These are phyloP conservation scores for Bhutanitis thaidina DNA, from an alignment of 2,888 invertebrate genomes.

Conservation along the genomic window DNA sequence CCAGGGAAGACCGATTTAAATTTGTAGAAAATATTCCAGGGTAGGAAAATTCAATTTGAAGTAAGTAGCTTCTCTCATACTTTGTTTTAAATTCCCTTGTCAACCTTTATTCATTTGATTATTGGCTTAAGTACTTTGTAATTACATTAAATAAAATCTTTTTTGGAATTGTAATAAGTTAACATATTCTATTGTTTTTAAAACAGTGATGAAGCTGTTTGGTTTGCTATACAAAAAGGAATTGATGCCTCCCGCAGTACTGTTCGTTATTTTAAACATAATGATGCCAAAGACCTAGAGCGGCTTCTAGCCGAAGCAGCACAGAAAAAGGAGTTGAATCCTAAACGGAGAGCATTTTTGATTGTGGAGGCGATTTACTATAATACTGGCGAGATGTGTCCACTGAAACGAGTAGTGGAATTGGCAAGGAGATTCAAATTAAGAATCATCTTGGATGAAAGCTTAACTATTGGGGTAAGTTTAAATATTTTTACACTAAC, in stretches of 20 bases:
- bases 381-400: slow-evolving; percentile 94
- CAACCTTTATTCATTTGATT: too few species aligned
- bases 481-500: too few species aligned
- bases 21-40: too few species aligned
- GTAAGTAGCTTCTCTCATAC: too few species aligned
- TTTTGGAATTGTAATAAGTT: too few species aligned
- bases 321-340: slow-evolving; percentile 56
- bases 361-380: slow-evolving; percentile 96
- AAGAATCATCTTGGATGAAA: slow-evolving; percentile 96
- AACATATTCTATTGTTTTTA: too few species aligned
- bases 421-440: slow-evolving; percentile 92
- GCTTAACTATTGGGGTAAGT: slow-evolving; percentile 89
- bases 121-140: too few species aligned
- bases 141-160: too few species aligned
- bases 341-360: slow-evolving; percentile 84
- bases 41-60: too few species aligned
- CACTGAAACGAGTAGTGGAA: slow-evolving; percentile 88
- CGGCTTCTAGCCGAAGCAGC: slow-evolving; percentile 79
- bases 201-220: slow-evolving; percentile 88
- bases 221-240: slow-evolving; percentile 95
- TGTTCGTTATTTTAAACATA: slow-evolving; percentile 92
- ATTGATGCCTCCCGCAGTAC: slow-evolving; percentile 92
- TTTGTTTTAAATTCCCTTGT: too few species aligned
- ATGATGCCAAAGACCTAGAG: slow-evolving; percentile 91
- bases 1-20: too few species aligned